phyloP scores from a whole-genome alignment of 2,113 vertebrate genomes.

The Dermatemys mawii region DNA sequence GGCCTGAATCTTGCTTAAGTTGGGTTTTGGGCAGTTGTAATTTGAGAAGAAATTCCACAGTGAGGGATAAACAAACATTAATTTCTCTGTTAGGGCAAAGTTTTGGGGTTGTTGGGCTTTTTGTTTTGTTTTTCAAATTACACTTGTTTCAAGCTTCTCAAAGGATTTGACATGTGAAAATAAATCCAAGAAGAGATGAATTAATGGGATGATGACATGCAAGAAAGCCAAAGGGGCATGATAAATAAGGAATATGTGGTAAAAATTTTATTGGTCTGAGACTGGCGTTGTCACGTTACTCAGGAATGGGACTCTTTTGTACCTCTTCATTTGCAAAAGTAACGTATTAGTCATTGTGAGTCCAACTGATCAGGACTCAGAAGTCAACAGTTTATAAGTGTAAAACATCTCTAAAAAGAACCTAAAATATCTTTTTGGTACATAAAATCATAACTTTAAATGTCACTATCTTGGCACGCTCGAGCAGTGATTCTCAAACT shows the following conservation, averaged over 20 bases:
- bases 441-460: background rate
- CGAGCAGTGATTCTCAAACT: background rate
- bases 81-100: background rate
- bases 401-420: background rate
- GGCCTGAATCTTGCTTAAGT: background rate
- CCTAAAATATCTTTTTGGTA: background rate
- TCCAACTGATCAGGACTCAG: background rate
- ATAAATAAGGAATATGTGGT: background rate
- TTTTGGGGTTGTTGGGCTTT: background rate
- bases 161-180: background rate
- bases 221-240: background rate
- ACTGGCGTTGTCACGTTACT: background rate
- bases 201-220: background rate
- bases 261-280: background rate
- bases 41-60: background rate
- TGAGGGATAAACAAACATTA: background rate
- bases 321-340: background rate
- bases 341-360: background rate
- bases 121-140: background rate
- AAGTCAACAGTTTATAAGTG: background rate
- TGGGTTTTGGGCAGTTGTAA: background rate
- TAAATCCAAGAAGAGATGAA: background rate
- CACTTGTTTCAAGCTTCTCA: background rate
- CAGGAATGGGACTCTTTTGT: background rate
- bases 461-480: background rate